These are phyloP conservation scores for Himalopsyche tibetana DNA, from an alignment of 2,888 invertebrate species.

Conservation along the genomic window DNA sequence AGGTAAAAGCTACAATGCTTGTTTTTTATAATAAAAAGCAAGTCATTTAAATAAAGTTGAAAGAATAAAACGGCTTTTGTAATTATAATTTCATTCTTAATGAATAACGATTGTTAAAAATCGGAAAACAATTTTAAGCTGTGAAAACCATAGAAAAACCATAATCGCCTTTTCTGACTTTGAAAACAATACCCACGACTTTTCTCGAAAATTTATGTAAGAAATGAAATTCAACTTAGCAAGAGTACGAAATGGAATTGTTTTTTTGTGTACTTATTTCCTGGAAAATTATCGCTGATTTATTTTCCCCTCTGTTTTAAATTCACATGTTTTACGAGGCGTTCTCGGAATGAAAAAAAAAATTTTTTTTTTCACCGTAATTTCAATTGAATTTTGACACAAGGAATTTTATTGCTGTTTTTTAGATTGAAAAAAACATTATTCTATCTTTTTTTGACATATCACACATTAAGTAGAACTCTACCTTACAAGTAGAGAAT, in stretches of 20 bases:
- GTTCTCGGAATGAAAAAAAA: not conserved
- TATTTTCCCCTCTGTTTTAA: conserved; percentile 6
- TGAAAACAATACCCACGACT: conserved; percentile 35
- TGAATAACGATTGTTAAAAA: conserved; percentile 12
- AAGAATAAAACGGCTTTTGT: too few relatives aligned
- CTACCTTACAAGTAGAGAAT: too few relatives aligned
- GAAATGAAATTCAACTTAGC: conserved; percentile 19
- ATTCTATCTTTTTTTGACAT: too few relatives aligned
- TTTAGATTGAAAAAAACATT: too few relatives aligned
- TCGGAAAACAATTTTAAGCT: conserved; percentile 8
- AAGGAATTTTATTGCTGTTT: too few relatives aligned
- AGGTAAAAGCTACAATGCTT: too few relatives aligned
- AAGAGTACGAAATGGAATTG: not conserved
- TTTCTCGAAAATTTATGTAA: conserved; percentile 12
- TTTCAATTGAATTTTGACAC: too few relatives aligned
- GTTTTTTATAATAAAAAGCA: too few relatives aligned
- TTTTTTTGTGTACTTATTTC: conserved; percentile 28
- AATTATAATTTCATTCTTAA: not conserved
- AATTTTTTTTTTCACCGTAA: too few relatives aligned
- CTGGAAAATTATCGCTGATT: conserved; percentile 39
- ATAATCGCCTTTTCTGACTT: conserved; percentile 35
- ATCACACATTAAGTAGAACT: too few relatives aligned
- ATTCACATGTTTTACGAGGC: not conserved
- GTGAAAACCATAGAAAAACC: conserved; percentile 34
- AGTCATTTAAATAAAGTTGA: too few relatives aligned